Evolutionary conservation across 2,888 invertebrate genomes (phyloP), one percentile per base, ranked within the genome.

Genomic region (Furcula furcula): DNA sequence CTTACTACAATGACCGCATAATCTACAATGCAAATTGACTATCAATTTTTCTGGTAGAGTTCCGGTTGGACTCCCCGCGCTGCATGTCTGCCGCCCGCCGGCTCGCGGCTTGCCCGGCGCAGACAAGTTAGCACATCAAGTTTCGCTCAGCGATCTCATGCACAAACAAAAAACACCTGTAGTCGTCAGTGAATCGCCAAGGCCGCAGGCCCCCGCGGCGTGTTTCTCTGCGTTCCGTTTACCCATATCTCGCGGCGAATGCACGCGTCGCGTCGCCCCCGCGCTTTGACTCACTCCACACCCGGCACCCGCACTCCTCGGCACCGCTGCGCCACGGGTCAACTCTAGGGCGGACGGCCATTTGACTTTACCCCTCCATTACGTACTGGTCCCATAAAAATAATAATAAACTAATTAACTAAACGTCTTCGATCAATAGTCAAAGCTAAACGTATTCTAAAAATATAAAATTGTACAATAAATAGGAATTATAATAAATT

Each of bases 81-180:
- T 57, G 46, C 62, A 52, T 62, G 53, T 55, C 53, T 44, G 46
- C 50, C 49, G 50, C 43, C 53, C 45, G 46, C 50, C 49, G 50
- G 44, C 50, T 57, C 53, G 26, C 12, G 23, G 12, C 23, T 12
- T n/a, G 57, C 47, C 55, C 56, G 40, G 55, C 47, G 50, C 48
- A 58, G 54, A 66, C 58, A 64, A 63, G 60, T 62, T 65, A 63
- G 56, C 63, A 56, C 69, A 63, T 61, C 60, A 55, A 71, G 71
- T 72, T 69, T 75, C 63, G 68, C 66, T 68, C 62, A 51, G 62
- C 68, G 69, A 73, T 81, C 73, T 76, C 67, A 70, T 71, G 68
- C 66, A 69, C 81, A 81, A 84, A 85, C 79, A 86, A 88, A 84
- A 86, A 84, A 84, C 86, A 87, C 87, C 86, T 87, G 87, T 85